Percentiles rank a stretch among this genome's conserved stretches.
Conservation (phyloP, 53 echinoderm and acorn worm species). For the Mesocentrotus franciscanus region DNA sequence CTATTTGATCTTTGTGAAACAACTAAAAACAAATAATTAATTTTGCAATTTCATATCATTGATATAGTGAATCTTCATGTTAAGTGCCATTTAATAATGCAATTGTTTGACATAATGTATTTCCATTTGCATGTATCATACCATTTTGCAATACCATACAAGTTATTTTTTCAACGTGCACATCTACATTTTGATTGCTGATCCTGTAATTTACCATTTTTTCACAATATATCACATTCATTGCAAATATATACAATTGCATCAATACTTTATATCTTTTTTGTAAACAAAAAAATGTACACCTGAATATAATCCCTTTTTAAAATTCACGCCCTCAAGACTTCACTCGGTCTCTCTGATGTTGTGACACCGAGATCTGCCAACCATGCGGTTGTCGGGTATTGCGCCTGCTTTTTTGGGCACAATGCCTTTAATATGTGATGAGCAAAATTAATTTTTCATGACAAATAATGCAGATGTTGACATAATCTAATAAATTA, state of each 20-base stretch:
- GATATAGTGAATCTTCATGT: neutral
- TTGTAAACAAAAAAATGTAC: slow-evolving; percentile 30
- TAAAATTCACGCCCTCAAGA: neutral
- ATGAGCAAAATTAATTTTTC: slow-evolving; percentile 63
- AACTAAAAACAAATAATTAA: neutral
- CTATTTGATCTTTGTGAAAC: neutral
- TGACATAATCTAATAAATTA: slow-evolving; percentile 54
- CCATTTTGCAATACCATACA: neutral
- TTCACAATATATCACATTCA: slow-evolving; percentile 59
- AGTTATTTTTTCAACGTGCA: neutral
- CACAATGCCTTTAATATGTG: slow-evolving; percentile 64
- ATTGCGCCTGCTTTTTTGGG: slow-evolving; percentile 30
- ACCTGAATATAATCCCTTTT: neutral
- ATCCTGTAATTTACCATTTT: slow-evolving; percentile 1
- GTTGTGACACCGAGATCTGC: neutral
- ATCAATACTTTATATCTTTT: slow-evolving; percentile 40
- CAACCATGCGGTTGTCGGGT: slow-evolving; percentile 10
- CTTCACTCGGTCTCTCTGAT: neutral
- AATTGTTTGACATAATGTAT: neutral
- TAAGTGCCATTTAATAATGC: neutral
- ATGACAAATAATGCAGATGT: slow-evolving; percentile 64
- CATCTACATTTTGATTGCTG: slow-evolving; percentile 42
- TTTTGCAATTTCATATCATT: neutral
- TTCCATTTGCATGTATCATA: neutral
- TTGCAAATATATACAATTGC: slow-evolving; percentile 66